Conservation (phyloP, 2,797 vertebrate genomes). For the Cyprinodon diabolis region DNA sequence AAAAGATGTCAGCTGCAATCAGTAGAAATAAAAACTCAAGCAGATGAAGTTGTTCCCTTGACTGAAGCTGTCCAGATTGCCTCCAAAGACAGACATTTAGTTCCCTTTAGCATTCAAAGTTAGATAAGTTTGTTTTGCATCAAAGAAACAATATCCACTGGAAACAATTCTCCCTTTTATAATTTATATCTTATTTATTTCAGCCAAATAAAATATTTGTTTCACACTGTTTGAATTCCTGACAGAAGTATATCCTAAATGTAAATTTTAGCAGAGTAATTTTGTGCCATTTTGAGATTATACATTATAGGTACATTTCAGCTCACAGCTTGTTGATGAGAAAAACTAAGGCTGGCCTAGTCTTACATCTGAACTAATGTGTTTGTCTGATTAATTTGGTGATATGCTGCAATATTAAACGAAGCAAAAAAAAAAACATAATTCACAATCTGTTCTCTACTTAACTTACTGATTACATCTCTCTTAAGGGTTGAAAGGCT, state of each 20-base stretch:
- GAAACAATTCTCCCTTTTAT: background rate
- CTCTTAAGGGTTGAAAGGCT: background rate
- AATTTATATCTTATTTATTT: background rate
- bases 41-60: slow-evolving; percentile 35
- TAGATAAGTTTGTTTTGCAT: background rate
- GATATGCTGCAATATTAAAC: slow-evolving; percentile 59
- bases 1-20: slow-evolving; percentile 45
- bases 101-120: background rate
- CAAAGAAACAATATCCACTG: background rate
- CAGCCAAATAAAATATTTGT: background rate
- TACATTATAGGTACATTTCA: slow-evolving; percentile 26
- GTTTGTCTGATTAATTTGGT: slow-evolving; percentile 60
- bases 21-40: slow-evolving; percentile 37
- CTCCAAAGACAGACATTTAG: slow-evolving; percentile 31
- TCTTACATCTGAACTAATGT: slow-evolving; percentile 67
- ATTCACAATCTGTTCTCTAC: slow-evolving; percentile 71
- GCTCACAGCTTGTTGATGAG: slow-evolving; percentile 75
- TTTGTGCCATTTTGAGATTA: slow-evolving; percentile 24
- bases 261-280: slow-evolving; percentile 56
- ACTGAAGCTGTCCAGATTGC: slow-evolving; percentile 46
- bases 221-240: background rate
- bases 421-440: slow-evolving; percentile 53
- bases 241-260: slow-evolving; percentile 39
- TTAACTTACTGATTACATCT: slow-evolving; percentile 35
- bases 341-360: slow-evolving; percentile 63